These are phyloP conservation scores for Tapirus terrestris DNA, from an alignment of 2,113 vertebrate species.

Conservation along the genomic window DNA sequence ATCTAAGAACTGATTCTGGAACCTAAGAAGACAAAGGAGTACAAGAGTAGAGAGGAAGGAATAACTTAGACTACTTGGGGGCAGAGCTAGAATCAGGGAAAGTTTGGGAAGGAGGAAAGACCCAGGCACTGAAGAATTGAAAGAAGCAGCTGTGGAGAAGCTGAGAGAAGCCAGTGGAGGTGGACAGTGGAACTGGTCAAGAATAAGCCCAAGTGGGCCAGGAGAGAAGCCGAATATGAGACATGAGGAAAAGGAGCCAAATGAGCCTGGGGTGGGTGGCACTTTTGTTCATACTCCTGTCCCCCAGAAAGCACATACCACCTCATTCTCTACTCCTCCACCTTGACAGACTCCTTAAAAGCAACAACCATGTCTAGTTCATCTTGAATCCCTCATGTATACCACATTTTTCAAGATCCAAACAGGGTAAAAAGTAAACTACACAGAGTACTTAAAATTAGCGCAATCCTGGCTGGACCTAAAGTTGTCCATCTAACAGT, in stretches of 20 bases:
- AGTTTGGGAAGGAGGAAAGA: neutral
- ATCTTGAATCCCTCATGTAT: neutral
- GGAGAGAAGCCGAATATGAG: neutral
- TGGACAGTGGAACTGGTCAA: neutral
- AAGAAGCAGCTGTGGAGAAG: neutral
- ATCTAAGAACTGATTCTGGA: neutral
- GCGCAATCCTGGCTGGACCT: neutral
- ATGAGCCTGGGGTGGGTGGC: neutral
- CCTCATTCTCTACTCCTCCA: neutral
- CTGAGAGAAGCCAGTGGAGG: neutral
- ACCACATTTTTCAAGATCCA: neutral
- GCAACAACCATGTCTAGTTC: no score
- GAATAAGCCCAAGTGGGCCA: neutral
- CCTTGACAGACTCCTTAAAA: neutral
- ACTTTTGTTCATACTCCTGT: neutral
- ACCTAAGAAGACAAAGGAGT: no score
- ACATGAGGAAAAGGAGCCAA: neutral
- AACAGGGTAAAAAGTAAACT: neutral
- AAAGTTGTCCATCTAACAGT: neutral
- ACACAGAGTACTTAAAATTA: neutral
- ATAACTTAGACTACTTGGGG: accelerated
- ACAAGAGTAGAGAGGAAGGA: neutral
- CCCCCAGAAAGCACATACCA: no score
- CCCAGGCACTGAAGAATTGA: neutral
- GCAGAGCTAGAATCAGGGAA: neutral